phyloP scores from a whole-genome alignment of 2,888 invertebrate genomes.

The Kuschelorhynchus macadamiae region DNA sequence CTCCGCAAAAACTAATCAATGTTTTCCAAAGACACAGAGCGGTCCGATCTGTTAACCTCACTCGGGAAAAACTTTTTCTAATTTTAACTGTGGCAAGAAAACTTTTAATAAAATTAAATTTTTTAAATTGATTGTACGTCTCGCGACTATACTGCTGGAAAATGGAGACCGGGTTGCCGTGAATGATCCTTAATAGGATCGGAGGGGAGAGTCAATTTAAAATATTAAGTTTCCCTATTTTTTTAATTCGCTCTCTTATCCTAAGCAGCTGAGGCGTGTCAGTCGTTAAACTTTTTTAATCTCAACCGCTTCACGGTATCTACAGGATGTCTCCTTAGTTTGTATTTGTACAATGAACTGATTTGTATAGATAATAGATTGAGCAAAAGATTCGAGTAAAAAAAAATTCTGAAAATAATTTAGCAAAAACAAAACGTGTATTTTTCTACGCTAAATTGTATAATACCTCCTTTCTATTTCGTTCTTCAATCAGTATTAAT shows the following conservation, averaged over 20 bases:
- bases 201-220: conserved; percentile 8
- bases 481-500: too few relatives aligned
- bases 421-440: too few relatives aligned
- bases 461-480: too few relatives aligned
- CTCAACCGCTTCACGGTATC: too few relatives aligned
- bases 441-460: too few relatives aligned
- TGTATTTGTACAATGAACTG: too few relatives aligned
- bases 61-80: conserved; percentile 42
- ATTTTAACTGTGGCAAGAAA: conserved; percentile 45
- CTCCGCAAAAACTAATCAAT: conserved; percentile 45
- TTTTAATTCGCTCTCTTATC: conserved; percentile 15
- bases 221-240: conserved; percentile 2
- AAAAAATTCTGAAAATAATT: too few relatives aligned
- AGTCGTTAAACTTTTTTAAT: too few relatives aligned
- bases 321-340: too few relatives aligned
- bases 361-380: too few relatives aligned
- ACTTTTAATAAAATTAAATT: conserved; percentile 50
- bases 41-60: conserved; percentile 34
- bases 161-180: conserved; percentile 22
- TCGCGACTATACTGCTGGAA: conserved; percentile 22
- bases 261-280: too few relatives aligned
- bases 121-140: conserved; percentile 41
- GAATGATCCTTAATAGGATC: conserved; percentile 36
- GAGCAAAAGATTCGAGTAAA: too few relatives aligned
- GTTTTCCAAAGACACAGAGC: conserved; percentile 40